Conservation (phyloP, 2,113 vertebrate genomes). For the Stercorarius parasiticus region DNA sequence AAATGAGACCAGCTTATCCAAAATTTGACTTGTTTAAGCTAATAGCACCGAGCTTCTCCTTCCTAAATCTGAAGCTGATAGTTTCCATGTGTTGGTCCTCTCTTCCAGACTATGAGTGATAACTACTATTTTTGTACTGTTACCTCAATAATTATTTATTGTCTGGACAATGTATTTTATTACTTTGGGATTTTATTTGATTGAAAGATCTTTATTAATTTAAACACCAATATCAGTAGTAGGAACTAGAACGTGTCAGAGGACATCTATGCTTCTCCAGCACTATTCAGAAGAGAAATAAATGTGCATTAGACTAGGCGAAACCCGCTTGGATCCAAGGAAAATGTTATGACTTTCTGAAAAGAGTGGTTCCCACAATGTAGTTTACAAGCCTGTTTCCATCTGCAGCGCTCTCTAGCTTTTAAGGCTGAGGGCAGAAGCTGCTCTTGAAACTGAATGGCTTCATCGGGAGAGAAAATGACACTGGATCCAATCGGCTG, state of each 20-base stretch:
- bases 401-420: not conserved
- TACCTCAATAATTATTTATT: not conserved
- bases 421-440: not conserved
- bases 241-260: not conserved
- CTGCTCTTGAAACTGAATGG: not conserved
- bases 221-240: not conserved
- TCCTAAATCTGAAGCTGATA: not conserved
- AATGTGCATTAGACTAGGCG: not conserved
- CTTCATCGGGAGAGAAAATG: not conserved
- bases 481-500: not conserved
- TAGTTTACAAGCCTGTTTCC: not conserved
- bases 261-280: not conserved
- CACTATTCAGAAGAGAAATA: not conserved
- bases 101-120: not conserved
- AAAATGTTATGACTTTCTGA: not conserved
- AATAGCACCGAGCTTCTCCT: not conserved
- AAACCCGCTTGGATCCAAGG: not conserved
- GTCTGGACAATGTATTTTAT: not conserved
- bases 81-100: not conserved
- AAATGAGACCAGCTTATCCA: not conserved
- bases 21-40: not conserved
- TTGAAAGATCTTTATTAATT: not conserved
- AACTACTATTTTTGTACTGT: not conserved
- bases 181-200: not conserved
- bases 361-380: not conserved